Conservation (phyloP, 2,113 vertebrate species). For the Lagopus leucura region DNA sequence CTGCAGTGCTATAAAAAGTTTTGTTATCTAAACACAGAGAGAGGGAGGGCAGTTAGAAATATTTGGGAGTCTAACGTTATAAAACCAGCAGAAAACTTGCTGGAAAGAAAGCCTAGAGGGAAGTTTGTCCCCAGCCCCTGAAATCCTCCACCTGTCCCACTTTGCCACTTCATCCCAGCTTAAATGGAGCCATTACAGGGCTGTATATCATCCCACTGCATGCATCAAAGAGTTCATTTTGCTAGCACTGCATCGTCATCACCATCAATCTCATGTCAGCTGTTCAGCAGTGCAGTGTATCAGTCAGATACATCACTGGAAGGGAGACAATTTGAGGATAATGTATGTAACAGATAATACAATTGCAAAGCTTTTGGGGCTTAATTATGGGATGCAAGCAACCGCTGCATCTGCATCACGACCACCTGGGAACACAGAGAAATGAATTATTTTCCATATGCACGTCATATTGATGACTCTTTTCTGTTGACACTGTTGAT, state of each 20-base stretch:
- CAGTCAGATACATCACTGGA: not conserved
- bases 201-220: not conserved
- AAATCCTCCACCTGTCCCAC: not conserved
- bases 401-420: constrained; percentile 4
- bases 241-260: not conserved
- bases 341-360: constrained; percentile 11
- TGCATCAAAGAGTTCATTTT: not conserved
- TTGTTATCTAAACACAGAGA: constrained; percentile 19
- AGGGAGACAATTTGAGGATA: not conserved
- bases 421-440: not conserved
- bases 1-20: constrained; percentile 35
- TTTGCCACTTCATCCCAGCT: not conserved
- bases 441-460: constrained; percentile 20
- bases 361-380: constrained; percentile 32
- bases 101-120: not conserved
- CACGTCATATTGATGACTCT: constrained; percentile 9
- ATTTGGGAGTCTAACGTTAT: not conserved
- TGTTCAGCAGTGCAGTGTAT: not conserved
- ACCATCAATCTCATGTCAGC: not conserved
- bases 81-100: not conserved
- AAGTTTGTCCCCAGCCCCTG: not conserved
- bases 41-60: not conserved
- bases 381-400: constrained; percentile 19
- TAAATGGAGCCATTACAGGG: not conserved
- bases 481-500: constrained; percentile 30